Evolutionary conservation across 2,113 vertebrate species (phyloP).

Genomic region (Psammodynastes pulverulentus): DNA sequence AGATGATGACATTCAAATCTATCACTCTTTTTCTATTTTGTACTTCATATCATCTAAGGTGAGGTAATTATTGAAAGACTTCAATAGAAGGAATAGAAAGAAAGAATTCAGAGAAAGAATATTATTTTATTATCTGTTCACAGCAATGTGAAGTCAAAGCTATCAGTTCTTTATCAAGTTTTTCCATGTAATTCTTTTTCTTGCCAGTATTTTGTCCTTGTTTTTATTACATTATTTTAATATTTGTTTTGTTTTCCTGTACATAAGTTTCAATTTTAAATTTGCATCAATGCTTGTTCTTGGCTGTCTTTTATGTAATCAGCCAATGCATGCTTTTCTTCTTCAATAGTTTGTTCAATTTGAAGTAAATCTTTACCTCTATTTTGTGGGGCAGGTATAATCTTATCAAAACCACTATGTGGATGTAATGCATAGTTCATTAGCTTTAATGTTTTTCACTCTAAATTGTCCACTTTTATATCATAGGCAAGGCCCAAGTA

Average conservation of each 20-base stretch:
- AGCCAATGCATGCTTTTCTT: not conserved
- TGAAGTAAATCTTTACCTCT: not conserved
- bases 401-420: not conserved
- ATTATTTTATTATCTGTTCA: not conserved
- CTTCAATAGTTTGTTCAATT: not conserved
- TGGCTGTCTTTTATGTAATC: not conserved
- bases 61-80: not conserved
- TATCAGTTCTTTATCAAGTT: not conserved
- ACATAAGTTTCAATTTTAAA: not conserved
- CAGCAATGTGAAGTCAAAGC: not conserved
- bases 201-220: not conserved
- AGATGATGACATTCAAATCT: not conserved
- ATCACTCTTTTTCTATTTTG: not conserved
- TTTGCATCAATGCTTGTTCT: not conserved
- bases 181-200: not conserved
- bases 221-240: not conserved
- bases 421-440: not conserved
- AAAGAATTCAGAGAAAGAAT: not conserved
- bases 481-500: not conserved
- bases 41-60: not conserved
- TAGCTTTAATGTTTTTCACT: not conserved
- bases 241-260: not conserved
- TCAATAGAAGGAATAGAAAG: not conserved
- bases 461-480: not conserved
- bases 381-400: not conserved